Conservation (phyloP, 2,113 vertebrate species). For the Hippocampus comes region DNA sequence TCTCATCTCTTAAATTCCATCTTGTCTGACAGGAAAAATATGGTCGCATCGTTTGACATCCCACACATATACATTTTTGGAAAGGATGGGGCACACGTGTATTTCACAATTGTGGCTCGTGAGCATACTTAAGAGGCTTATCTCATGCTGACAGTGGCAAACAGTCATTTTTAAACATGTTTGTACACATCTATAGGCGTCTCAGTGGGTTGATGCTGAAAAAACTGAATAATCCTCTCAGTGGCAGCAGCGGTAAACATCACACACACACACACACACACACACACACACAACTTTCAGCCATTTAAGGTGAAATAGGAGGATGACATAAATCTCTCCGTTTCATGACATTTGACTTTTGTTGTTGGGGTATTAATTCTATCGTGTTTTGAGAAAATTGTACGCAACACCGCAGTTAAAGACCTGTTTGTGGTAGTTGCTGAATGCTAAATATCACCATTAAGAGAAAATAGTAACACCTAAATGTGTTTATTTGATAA, state of each 20-base stretch:
- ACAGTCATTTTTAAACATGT: slow-evolving; percentile 19
- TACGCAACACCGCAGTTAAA: neutral
- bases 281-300: neutral
- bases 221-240: slow-evolving; percentile 1
- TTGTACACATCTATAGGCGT: slow-evolving; percentile 14
- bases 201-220: slow-evolving; percentile 28
- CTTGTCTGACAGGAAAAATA: slow-evolving; percentile 29
- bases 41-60: slow-evolving; percentile 22
- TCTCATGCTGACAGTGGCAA: slow-evolving; percentile 34
- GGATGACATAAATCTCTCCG: neutral
- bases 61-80: neutral
- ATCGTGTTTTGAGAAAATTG: neutral
- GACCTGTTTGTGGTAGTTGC: neutral
- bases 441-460: too few relatives aligned
- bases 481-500: too few relatives aligned
- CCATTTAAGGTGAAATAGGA: slow-evolving; percentile 1
- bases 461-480: too few relatives aligned
- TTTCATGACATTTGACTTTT: neutral
- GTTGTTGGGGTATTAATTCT: neutral
- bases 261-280: neutral
- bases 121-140: slow-evolving; percentile 58
- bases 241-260: neutral
- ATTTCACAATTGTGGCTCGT: slow-evolving; percentile 53
- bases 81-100: slow-evolving; percentile 33
- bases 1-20: slow-evolving; percentile 27